Conservation (phyloP, 2,888 invertebrate species). For the Spisula subtruncata region DNA sequence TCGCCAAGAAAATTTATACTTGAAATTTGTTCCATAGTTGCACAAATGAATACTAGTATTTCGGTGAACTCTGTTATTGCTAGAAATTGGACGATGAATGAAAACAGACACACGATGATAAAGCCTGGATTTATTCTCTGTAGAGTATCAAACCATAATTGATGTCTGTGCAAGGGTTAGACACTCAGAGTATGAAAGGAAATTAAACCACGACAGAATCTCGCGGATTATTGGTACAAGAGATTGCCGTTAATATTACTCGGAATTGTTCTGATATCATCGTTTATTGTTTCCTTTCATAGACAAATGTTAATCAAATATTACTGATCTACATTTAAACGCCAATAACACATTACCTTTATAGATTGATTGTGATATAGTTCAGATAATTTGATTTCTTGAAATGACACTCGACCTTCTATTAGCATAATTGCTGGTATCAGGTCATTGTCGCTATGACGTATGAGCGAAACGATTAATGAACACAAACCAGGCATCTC, state of each 20-base stretch:
- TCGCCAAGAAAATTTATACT: too few relatives aligned
- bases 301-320: neutral
- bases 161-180: neutral
- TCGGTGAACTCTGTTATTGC: too few relatives aligned
- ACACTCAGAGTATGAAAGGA: neutral
- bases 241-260: slow-evolving; percentile 8
- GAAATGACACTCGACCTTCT: too few relatives aligned
- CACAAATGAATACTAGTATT: too few relatives aligned
- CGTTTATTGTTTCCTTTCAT: neutral
- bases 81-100: neutral
- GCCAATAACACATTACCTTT: neutral
- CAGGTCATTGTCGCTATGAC: too few relatives aligned
- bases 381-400: too few relatives aligned
- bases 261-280: neutral
- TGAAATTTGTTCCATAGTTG: too few relatives aligned
- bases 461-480: too few relatives aligned
- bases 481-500: too few relatives aligned
- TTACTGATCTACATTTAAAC: neutral
- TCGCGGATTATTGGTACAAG: neutral
- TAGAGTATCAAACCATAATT: too few relatives aligned
- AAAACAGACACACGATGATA: neutral
- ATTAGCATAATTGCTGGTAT: too few relatives aligned
- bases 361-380: too few relatives aligned
- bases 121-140: neutral
- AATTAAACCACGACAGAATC: slow-evolving; percentile 1